Evolutionary conservation across 1,140 invertebrate genomes (phyloP).

Genomic region (Lysiphlebus fabarum): DNA sequence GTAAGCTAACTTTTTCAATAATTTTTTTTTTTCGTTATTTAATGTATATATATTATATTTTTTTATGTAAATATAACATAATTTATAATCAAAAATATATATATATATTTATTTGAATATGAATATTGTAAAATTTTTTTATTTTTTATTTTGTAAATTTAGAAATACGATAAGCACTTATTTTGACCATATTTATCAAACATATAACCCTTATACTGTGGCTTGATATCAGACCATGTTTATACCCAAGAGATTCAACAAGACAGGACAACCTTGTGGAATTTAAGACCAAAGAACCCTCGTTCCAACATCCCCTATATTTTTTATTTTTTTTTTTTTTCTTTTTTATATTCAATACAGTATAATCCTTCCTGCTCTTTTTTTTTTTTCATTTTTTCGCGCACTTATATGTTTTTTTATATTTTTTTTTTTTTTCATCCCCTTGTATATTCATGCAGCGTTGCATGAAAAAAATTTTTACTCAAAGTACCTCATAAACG

Average conservation of each 20-base stretch:
- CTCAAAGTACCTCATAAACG: constrained; percentile 30
- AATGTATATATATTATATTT: too few relatives aligned
- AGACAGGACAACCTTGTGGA: constrained; percentile 43
- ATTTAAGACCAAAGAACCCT: constrained; percentile 49
- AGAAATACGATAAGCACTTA: constrained; percentile 57
- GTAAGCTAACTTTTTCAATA: too few relatives aligned
- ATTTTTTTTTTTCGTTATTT: too few relatives aligned
- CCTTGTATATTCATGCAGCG: constrained; percentile 51
- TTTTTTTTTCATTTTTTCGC: constrained; percentile 15
- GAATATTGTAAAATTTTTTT: too few relatives aligned
- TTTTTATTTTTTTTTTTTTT: constrained; percentile 3
- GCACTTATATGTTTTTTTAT: constrained; percentile 4
- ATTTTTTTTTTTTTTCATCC: background rate
- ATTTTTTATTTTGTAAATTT: background rate
- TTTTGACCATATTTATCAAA: constrained; percentile 52
- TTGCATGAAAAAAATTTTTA: constrained; percentile 51
- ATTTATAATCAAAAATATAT: too few relatives aligned
- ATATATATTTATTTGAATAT: too few relatives aligned
- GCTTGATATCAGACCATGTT: constrained; percentile 9
- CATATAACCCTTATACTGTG: constrained; percentile 50
- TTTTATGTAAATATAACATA: too few relatives aligned
- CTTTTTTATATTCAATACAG: background rate
- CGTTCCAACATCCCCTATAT: constrained; percentile 24
- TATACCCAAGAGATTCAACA: constrained; percentile 38
- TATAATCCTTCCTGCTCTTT: background rate